Percentiles rank a stretch among this genome's conserved stretches.
These are phyloP conservation scores for Carcharodon carcharias DNA, from an alignment of 2,797 vertebrate species.

Conservation along the genomic window DNA sequence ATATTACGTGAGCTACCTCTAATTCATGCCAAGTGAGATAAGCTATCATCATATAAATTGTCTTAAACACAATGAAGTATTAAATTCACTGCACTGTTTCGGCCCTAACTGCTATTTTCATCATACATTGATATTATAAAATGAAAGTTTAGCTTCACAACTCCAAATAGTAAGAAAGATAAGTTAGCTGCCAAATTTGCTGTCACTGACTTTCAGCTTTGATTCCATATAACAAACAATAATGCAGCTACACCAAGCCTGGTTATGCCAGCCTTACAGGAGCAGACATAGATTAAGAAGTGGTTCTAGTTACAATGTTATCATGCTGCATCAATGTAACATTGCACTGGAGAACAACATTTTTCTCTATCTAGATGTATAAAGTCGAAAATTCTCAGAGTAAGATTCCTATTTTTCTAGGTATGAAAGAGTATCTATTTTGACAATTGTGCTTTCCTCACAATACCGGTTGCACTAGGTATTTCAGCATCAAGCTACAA, in stretches of 20 bases:
- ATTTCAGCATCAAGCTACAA: not conserved
- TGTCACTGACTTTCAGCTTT: not conserved
- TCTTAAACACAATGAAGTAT: not conserved
- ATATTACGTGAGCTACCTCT: not conserved
- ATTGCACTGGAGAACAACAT: not conserved
- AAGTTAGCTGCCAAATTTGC: not conserved
- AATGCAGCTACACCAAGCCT: too few relatives aligned
- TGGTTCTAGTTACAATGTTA: not conserved
- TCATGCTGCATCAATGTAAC: not conserved
- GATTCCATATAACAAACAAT: not conserved
- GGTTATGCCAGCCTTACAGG: not conserved
- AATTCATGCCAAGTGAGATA: not conserved
- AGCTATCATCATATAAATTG: not conserved
- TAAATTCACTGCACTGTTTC: conserved; percentile 9
- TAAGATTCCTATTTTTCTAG: not conserved
- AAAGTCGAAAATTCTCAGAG: not conserved
- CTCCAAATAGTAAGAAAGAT: not conserved
- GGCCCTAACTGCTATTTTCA: not conserved
- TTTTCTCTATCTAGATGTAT: not conserved
- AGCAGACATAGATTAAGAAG: not conserved
- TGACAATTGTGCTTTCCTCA: not conserved
- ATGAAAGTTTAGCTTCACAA: conserved; percentile 4
- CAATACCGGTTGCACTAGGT: not conserved
- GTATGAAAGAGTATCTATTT: not conserved
- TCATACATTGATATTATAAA: not conserved